Conservation (phyloP, 2,888 invertebrate genomes). For the Scaptomyza caliginosa region DNA sequence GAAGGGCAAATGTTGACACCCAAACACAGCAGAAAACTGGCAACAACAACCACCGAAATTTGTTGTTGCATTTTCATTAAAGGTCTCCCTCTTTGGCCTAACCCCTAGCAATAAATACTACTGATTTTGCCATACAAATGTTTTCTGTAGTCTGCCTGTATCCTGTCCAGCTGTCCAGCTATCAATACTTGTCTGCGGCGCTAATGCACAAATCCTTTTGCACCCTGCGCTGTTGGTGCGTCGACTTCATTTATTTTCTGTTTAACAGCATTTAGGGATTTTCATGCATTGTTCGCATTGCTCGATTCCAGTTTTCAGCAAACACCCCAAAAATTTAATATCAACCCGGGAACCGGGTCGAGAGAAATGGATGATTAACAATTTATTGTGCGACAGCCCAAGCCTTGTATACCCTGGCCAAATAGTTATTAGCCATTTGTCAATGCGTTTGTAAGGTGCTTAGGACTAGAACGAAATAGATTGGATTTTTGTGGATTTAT, state of each 20-base stretch:
- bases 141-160: no score
- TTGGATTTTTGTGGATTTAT: constrained; percentile 26
- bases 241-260: constrained; percentile 78
- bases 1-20: constrained; percentile 64
- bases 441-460: constrained; percentile 21
- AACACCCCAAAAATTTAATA: constrained; percentile 49
- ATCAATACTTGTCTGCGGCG: constrained; percentile 70
- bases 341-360: constrained; percentile 8
- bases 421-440: constrained; percentile 29
- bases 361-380: constrained; percentile 50
- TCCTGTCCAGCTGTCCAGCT: constrained; percentile 53
- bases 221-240: constrained; percentile 24
- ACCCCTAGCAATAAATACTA: constrained; percentile 46
- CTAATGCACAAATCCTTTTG: constrained; percentile 68
- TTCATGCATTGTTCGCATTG: constrained; percentile 63
- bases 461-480: constrained; percentile 9
- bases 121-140: constrained; percentile 48
- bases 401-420: constrained; percentile 37
- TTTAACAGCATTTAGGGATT: constrained; percentile 80
- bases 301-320: constrained; percentile 64
- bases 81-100: constrained; percentile 10
- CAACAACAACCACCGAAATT: constrained; percentile 60
- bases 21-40: constrained; percentile 30
- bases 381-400: constrained; percentile 44
- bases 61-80: constrained; percentile 38